A percentile compares a stretch with the other conserved stretches of the same genome.
Evolutionary conservation across 64 coral and sea anemone genomes (phyloP).

Genomic region (Porites australiensis): DNA sequence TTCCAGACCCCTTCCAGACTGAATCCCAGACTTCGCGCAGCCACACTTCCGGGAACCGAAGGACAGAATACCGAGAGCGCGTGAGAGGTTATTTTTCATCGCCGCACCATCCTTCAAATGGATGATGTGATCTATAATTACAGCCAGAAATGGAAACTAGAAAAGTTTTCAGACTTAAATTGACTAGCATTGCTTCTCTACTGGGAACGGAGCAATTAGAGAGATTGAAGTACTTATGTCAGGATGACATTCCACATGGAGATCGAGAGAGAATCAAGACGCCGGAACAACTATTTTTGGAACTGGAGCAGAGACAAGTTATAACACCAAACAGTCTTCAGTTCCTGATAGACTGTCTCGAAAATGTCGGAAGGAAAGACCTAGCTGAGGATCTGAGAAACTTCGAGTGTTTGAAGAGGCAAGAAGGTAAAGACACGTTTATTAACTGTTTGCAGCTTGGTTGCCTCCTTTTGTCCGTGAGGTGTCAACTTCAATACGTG

Average conservation of each 20-base stretch:
- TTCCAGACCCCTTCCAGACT: no score
- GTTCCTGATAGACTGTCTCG: not conserved
- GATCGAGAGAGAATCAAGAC: constrained; percentile 8
- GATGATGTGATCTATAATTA: no score
- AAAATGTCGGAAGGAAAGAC: not conserved
- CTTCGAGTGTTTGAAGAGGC: not conserved
- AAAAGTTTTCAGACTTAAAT: not conserved
- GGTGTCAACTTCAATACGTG: no score
- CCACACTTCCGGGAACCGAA: no score
- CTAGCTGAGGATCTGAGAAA: not conserved
- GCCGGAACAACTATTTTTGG: not conserved
- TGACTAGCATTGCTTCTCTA: not conserved
- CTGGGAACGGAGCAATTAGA: not conserved
- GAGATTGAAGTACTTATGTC: constrained; percentile 4
- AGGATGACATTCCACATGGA: not conserved
- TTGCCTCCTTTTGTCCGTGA: no score
- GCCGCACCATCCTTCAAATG: no score
- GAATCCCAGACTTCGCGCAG: no score
- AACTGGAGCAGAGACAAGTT: not conserved
- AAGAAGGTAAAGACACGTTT: not conserved
- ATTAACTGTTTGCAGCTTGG: no score
- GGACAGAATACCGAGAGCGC: no score
- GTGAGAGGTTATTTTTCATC: no score
- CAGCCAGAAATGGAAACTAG: not conserved
- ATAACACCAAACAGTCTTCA: not conserved